Evolutionary conservation across 2,113 vertebrate genomes (phyloP).

Genomic region (Chitala chitala): DNA sequence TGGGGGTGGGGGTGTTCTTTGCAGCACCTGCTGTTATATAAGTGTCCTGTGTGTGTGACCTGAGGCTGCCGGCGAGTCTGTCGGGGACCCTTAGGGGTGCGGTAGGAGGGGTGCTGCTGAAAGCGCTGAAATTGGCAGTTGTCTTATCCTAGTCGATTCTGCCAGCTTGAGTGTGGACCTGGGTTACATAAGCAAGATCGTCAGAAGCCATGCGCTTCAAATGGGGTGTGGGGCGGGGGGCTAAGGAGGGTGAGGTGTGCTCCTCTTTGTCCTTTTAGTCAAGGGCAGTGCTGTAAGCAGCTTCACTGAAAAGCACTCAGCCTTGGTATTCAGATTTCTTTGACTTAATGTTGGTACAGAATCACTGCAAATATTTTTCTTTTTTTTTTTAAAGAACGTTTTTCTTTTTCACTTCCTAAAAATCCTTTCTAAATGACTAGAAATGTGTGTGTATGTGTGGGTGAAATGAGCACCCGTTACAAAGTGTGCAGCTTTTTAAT

Average conservation of each 20-base stretch:
- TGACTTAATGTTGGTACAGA: not conserved
- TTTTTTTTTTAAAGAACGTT: too few relatives aligned
- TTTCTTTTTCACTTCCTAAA: too few relatives aligned
- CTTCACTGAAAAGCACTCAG: not conserved
- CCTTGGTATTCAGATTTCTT: not conserved
- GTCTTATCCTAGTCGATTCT: not conserved
- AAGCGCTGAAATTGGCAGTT: not conserved
- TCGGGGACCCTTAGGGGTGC: not conserved
- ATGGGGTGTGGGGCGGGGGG: not conserved
- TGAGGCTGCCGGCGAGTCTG: not conserved
- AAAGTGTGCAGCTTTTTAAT: too few relatives aligned
- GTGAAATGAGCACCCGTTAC: too few relatives aligned
- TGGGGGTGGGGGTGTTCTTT: not conserved
- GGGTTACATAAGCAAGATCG: slow-evolving; percentile 2
- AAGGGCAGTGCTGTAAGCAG: not conserved
- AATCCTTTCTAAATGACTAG: too few relatives aligned
- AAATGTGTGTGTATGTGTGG: too few relatives aligned
- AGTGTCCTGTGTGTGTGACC: not conserved
- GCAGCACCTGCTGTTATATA: slow-evolving; percentile 17
- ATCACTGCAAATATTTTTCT: too few relatives aligned
- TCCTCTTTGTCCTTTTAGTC: not conserved
- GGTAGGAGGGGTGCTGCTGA: not conserved
- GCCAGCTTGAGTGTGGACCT: not conserved
- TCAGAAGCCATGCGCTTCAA: not conserved
- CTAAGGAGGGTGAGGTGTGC: not conserved